Base-by-base conservation (phyloP, 2,888 invertebrate genomes). In the Pyrrhia umbra region DNA sequence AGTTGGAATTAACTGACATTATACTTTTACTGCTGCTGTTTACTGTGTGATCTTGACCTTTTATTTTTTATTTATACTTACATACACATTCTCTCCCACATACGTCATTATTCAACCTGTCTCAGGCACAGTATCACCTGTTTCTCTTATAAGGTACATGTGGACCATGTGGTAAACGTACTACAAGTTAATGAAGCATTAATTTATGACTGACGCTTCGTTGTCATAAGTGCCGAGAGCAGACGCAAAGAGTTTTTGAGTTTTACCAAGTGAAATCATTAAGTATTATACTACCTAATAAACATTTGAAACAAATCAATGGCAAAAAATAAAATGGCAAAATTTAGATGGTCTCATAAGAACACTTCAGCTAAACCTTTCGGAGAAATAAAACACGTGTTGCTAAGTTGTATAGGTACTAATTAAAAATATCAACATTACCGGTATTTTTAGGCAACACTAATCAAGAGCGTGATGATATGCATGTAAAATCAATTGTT, bases 381-480 rank as follows among this genome's bases (percentile, higher is more conserved):
- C 30, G 2, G 30, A 30, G 30, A 30, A 30, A 30, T 2, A 13
- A 10, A 2, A 10, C 27, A 10, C 1, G 9, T n/a, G n/a, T n/a
- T n/a, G n/a, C n/a, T n/a, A n/a, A n/a, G n/a, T n/a, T n/a, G n/a
- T n/a, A n/a, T n/a, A n/a, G 27, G 13, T 30, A 30, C 8, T 30
- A 30, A 30, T 30, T 30, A 30, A 30, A 30, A 30, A n/a, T n/a
- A n/a, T n/a, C n/a, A n/a, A n/a, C n/a, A n/a, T n/a, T n/a, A n/a
- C n/a, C 8, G 13, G 30, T 30, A 30, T 30, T 30, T 30, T 18
- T 47, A 49, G 47, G 42, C 21, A 9, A 18, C 18, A 15, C 13
- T 39, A 15, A 67, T 45, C 10, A 42, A 47, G 8, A 39, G 27
- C 59, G 59, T 68, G 46, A 68, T 47, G 6, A 2, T 51, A 59